Base-by-base conservation (phyloP, 2,113 vertebrate species). In the Hoplias malabaricus region DNA sequence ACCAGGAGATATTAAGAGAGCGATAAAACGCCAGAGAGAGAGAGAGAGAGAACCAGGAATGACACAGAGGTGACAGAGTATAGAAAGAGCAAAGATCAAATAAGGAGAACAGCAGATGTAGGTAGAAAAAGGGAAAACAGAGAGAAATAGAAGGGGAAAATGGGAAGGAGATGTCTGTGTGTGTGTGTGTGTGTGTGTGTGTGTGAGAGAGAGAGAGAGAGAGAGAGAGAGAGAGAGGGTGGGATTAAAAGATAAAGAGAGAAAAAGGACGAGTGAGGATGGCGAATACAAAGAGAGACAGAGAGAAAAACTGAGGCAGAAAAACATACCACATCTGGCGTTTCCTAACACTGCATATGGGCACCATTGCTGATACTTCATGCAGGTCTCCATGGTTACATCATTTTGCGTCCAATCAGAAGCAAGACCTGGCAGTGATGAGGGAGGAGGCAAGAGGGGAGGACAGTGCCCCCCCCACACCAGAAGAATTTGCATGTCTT, bases 311-410 rank as follows among this genome's bases (percentile, higher is more conserved):
- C 1, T 40, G 46, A 76, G 38, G 66, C 36, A 34, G 11, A 73
- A 69, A 48, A 27, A 10, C 14, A 46, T 68, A 62, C 75, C 77
- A 79, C 86, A 88, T 89, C 80, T 88, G 86, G 86, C 54, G 53
- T 77, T 80, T 79, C 57, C 80, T 63, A 54, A 69, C 42, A 67
- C 42, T 75, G 79, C 73, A 83, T 84, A 72, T 77, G 73, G 74
- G 71, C 79, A 73, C 72, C 33, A 59, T 77, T 69, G 73, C 62
- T 8, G 54, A 73, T 71, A 65, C 77, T 57, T 67, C 53, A 66
- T 62, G 31, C 54, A 63, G 62, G 65, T 86, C 63, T 82, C 77
- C 77, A 81, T 73, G 36, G 80, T 83, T 83, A 82, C 77, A 57
- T 23, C 53, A 50, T 43, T 31, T 38, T 31, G 48, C 31, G n/a